phyloP scores from a whole-genome alignment of 2,797 vertebrate genomes.

The Leptoclinus maculatus region DNA sequence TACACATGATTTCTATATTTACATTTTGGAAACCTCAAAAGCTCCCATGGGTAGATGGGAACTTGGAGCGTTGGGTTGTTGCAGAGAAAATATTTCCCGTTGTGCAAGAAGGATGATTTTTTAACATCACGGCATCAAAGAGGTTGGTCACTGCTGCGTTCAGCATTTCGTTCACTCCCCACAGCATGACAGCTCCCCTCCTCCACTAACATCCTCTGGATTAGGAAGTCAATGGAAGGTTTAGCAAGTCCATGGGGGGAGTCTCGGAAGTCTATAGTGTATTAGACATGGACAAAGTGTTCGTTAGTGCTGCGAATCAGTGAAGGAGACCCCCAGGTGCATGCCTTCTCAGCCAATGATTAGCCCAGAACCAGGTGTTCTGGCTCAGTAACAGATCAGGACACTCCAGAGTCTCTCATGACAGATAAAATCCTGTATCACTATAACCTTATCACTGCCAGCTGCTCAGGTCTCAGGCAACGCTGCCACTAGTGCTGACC shows the following conservation, averaged over 20 bases:
- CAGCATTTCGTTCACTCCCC: slow-evolving; percentile 20
- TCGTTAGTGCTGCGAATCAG: slow-evolving; percentile 12
- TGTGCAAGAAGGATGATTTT: not conserved
- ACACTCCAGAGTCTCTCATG: slow-evolving; percentile 5
- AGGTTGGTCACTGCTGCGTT: slow-evolving; percentile 19
- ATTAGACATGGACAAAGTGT: slow-evolving; percentile 27
- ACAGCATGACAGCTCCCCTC: slow-evolving; percentile 24
- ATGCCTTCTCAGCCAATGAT: slow-evolving; percentile 38
- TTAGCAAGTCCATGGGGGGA: slow-evolving; percentile 46
- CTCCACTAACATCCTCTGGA: slow-evolving; percentile 46
- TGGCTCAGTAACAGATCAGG: slow-evolving; percentile 16
- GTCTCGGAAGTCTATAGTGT: slow-evolving; percentile 34
- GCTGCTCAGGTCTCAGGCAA: slow-evolving; percentile 64
- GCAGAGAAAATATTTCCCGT: slow-evolving; percentile 16
- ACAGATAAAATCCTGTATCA: slow-evolving; percentile 54
- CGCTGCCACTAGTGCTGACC: slow-evolving; percentile 20
- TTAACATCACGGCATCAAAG: not conserved
- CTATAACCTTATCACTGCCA: slow-evolving; percentile 60
- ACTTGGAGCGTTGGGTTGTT: not conserved
- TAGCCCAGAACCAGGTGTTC: slow-evolving; percentile 30
- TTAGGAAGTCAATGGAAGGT: slow-evolving; percentile 54
- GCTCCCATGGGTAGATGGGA: slow-evolving; percentile 1
- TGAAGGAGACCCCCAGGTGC: slow-evolving; percentile 41
- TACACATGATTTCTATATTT: slow-evolving; percentile 62
- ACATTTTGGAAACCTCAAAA: slow-evolving; percentile 56